A percentile compares a stretch with the other conserved stretches of the same genome.
These are phyloP conservation scores for Quadroppia sp. DNA, from an alignment of 2,888 invertebrate species.

Conservation along the genomic window DNA sequence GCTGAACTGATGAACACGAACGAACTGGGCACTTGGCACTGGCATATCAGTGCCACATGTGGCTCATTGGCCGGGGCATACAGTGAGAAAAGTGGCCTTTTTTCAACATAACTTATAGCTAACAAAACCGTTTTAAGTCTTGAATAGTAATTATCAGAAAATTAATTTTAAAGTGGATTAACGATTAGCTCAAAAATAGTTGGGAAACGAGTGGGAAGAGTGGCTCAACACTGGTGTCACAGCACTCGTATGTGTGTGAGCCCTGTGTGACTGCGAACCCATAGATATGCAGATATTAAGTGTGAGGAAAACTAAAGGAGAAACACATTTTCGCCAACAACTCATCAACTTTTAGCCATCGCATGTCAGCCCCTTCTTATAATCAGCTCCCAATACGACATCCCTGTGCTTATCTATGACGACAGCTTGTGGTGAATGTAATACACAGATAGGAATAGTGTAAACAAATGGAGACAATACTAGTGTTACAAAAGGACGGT, in stretches of 20 bases:
- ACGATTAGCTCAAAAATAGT: not conserved
- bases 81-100: not conserved
- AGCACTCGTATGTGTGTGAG: not conserved
- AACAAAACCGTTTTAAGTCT: constrained; percentile 11
- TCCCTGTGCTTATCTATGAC: constrained; percentile 17
- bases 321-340: constrained; percentile 16
- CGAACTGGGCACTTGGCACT: no score
- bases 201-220: constrained; percentile 10
- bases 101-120: not conserved
- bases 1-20: not conserved
- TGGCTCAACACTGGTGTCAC: not conserved
- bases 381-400: not conserved
- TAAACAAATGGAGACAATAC: constrained; percentile 26
- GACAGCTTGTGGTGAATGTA: constrained; percentile 18
- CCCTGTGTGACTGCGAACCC: not conserved
- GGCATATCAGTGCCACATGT: not conserved
- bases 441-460: not conserved
- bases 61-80: not conserved
- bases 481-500: not conserved
- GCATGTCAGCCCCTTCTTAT: constrained; percentile 6
- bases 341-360: constrained; percentile 32
- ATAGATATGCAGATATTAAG: not conserved
- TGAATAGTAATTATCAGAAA: constrained; percentile 25
- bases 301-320: not conserved
- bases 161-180: constrained; percentile 36